These are phyloP conservation scores for Caretta caretta DNA, from an alignment of 2,113 vertebrate genomes.

Conservation along the genomic window DNA sequence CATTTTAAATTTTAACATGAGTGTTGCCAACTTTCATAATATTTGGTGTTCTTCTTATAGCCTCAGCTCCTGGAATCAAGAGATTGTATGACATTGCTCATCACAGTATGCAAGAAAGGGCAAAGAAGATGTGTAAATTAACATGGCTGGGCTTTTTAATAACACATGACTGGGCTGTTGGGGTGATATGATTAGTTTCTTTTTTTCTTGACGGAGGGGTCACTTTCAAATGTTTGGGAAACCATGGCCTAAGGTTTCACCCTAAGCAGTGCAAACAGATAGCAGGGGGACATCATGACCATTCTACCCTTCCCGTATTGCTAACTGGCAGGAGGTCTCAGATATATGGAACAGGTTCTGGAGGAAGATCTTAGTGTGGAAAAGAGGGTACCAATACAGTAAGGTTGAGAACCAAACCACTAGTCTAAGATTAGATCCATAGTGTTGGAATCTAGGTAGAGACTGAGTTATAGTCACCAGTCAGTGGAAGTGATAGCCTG, in stretches of 20 bases:
- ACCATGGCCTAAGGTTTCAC: background rate
- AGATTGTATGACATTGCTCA: background rate
- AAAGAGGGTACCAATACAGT: background rate
- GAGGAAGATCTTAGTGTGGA: background rate
- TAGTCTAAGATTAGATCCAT: background rate
- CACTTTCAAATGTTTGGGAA: background rate
- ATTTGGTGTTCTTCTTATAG: background rate
- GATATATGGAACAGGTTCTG: background rate
- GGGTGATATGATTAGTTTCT: background rate
- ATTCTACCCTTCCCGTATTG: background rate
- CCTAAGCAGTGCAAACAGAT: background rate
- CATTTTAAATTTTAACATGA: background rate
- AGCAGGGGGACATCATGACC: background rate
- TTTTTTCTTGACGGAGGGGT: background rate
- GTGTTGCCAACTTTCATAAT: background rate
- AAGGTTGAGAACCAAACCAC: background rate
- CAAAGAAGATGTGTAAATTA: background rate
- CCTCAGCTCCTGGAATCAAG: background rate
- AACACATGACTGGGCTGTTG: background rate
- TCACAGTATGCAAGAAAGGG: background rate
- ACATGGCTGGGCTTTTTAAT: background rate
- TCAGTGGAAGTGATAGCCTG: background rate
- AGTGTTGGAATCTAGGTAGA: fast-evolving
- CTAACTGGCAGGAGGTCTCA: background rate
- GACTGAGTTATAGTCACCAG: background rate